Evolutionary conservation across 2,113 vertebrate genomes (phyloP), one percentile per base, ranked within the genome.

Genomic region (Apaloderma vittatum): DNA sequence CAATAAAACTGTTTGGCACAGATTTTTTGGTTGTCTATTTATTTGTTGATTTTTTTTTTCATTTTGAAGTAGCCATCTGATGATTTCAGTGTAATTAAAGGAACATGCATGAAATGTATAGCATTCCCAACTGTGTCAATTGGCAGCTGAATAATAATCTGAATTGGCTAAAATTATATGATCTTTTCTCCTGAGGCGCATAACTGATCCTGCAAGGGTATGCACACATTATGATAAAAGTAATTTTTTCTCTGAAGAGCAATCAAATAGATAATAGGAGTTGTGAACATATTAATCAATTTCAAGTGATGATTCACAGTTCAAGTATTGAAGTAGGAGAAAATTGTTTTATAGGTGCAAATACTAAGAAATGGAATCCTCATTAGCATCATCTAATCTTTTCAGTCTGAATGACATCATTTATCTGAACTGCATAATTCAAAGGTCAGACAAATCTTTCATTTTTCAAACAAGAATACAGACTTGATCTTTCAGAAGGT

Each of bases 211-310:
- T 79, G 36, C 51, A 96, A 58, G 85, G 4, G 12, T 90, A 14
- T 85, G 70, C 66, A 89, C 87, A 79, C 6, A 29, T 94, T 96
- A 94, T 85, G 79, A 91, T 93, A 93, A 88, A 93, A 93, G 46
- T 86, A 80, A 86, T 74, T 92, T 75, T 93, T 95, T 59, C 86
- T 94, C 76, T 51, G 15, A 9, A 40, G 55, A 94, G 89, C 74
- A 92, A 82, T 94, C 62, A 90, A 86, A 76, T 62, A 73, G 75
- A 87, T 91, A 94, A 88, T 88, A 21, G 57, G 48, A 92, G 55
- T 74, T 21, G 70, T 84, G 96, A 93, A 85, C 84, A 46, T 91
- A 97, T 96, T 96, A 87, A 97, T 97, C 94, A 95, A 77, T 92
- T 96, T 95, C 70, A 86, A 88, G 72, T 55, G 85, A 76, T 92